Percentiles rank a stretch among this genome's conserved stretches.
These are phyloP conservation scores for Agrenia bidenticulata DNA, from an alignment of 2,888 invertebrate genomes.

Conservation along the genomic window DNA sequence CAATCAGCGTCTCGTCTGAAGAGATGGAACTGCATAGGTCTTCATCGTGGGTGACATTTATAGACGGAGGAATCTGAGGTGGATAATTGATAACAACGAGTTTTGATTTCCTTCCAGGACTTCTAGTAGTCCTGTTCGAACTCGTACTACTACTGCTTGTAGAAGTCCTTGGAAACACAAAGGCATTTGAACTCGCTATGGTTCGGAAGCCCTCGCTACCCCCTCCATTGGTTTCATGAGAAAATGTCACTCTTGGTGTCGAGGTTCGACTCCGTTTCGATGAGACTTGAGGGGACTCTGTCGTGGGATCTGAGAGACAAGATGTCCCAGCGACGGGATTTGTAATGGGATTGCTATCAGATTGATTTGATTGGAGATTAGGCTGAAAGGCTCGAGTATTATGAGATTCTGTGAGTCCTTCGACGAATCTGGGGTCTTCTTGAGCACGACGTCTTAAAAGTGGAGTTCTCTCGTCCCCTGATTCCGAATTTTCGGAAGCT, in stretches of 20 bases:
- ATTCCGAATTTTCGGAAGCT: slow-evolving; percentile 31
- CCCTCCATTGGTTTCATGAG: neutral
- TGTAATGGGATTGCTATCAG: neutral
- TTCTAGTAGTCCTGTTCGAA: neutral
- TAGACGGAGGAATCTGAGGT: neutral
- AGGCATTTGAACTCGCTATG: neutral
- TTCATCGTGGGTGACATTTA: neutral
- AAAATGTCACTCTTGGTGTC: slow-evolving; percentile 9
- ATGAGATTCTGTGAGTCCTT: slow-evolving; percentile 36
- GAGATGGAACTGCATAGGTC: neutral
- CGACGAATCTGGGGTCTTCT: slow-evolving; percentile 39
- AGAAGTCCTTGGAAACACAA: slow-evolving; percentile 6
- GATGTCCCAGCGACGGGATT: too few species aligned
- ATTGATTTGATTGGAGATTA: neutral
- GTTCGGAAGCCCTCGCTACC: neutral
- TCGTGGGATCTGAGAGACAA: too few species aligned
- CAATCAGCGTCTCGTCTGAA: slow-evolving; percentile 14
- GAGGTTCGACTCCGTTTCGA: neutral
- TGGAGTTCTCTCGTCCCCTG: slow-evolving; percentile 38
- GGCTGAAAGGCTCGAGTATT: neutral
- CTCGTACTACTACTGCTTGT: neutral
- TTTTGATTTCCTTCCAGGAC: neutral
- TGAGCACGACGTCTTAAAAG: slow-evolving; percentile 26
- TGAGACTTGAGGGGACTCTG: too few species aligned
- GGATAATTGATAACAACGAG: neutral